Base-by-base conservation (phyloP, 1,140 invertebrate genomes). In the Arion vulgaris region DNA sequence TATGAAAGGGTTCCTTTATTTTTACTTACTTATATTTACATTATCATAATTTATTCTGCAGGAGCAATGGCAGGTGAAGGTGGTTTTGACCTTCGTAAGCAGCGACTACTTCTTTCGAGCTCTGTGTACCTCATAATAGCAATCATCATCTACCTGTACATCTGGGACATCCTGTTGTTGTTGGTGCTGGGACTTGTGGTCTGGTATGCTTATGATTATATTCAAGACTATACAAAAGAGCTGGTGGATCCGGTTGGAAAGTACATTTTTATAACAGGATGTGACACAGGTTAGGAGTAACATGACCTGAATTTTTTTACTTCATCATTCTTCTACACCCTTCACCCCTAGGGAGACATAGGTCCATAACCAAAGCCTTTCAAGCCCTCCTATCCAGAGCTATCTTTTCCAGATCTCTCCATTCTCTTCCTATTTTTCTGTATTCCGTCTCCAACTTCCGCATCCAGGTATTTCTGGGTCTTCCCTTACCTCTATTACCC, bases 251-350 rank as follows among this genome's bases (percentile, higher is more conserved):
- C 72, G 0, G n/a, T 23, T 15, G 53, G 41, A 2, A 82, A 77
- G 34, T 76, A 76, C 57, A 73, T 82, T 39, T 77, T 73, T 34
- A 82, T 82, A 41, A 82, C 81, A 19, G 81, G 81, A 1, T 76
- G 74, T 76, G 74, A 76, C 26, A 68, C 72, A 57, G 72, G 72
- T 82, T 34, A 32, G 26, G 38, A 0, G n/a, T n/a, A n/a, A n/a
- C n/a, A n/a, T n/a, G n/a, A n/a, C n/a, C n/a, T n/a, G n/a, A n/a
- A n/a, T n/a, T n/a, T n/a, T n/a, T n/a, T n/a, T n/a, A n/a, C n/a
- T n/a, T n/a, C n/a, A n/a, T n/a, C n/a, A n/a, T n/a, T n/a, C n/a
- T n/a, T n/a, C n/a, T n/a, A n/a, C n/a, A n/a, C n/a, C n/a, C n/a
- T n/a, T n/a, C n/a, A n/a, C n/a, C n/a, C n/a, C n/a, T n/a, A n/a